Evolutionary conservation across 2,888 invertebrate genomes (phyloP).

Genomic region (Congeria kusceri): DNA sequence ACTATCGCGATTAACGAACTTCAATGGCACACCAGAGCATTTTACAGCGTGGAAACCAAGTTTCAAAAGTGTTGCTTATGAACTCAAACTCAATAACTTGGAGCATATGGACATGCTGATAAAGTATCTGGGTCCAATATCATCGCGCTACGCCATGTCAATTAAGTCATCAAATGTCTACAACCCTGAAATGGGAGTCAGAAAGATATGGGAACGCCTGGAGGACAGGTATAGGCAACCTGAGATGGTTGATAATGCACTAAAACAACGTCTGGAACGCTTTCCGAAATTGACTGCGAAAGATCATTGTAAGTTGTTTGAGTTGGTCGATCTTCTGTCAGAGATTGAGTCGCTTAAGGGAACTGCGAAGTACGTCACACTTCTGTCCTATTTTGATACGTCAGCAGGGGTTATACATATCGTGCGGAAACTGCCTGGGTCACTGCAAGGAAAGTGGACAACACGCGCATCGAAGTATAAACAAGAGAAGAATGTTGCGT

Average conservation of each 20-base stretch:
- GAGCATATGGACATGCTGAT: slow-evolving; percentile 37
- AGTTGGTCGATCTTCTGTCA: slow-evolving; percentile 33
- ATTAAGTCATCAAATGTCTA: slow-evolving; percentile 17
- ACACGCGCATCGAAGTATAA: slow-evolving; percentile 26
- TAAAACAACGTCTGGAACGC: slow-evolving; percentile 22
- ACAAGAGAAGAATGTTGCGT: slow-evolving; percentile 7
- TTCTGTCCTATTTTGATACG: slow-evolving; percentile 51
- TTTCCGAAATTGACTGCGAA: slow-evolving; percentile 39
- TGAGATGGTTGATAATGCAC: slow-evolving; percentile 30
- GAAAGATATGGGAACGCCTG: slow-evolving; percentile 38
- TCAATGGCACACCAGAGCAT: not conserved
- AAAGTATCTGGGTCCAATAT: slow-evolving; percentile 49
- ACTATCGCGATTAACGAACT: not conserved
- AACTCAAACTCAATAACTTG: not conserved
- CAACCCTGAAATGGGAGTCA: slow-evolving; percentile 10
- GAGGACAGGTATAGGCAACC: slow-evolving; percentile 39
- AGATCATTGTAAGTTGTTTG: slow-evolving; percentile 32
- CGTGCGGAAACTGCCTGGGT: slow-evolving; percentile 43
- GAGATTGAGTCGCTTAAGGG: slow-evolving; percentile 41
- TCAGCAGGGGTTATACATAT: slow-evolving; percentile 51
- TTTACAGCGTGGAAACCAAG: not conserved
- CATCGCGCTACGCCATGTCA: slow-evolving; percentile 40
- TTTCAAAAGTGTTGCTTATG: not conserved
- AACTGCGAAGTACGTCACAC: slow-evolving; percentile 12
- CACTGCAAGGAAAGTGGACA: slow-evolving; percentile 34